phyloP scores from a whole-genome alignment of 2,797 vertebrate genomes.

The Miichthys miiuy region DNA sequence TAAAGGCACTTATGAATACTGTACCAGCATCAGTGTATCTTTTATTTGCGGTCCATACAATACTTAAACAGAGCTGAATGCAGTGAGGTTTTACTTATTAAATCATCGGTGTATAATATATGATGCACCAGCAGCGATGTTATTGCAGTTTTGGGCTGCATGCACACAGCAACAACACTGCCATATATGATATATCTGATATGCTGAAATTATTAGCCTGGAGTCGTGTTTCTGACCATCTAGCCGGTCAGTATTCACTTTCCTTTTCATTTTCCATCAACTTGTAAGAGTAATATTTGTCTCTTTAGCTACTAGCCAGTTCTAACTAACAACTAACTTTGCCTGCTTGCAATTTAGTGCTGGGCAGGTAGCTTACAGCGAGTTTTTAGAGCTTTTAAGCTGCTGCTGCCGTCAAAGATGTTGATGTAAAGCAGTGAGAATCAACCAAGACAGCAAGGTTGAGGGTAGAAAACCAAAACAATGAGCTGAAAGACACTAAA shows the following conservation, averaged over 20 bases:
- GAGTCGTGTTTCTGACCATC: background rate
- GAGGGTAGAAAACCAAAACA: background rate
- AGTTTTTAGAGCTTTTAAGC: too few relatives aligned
- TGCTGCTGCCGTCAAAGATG: background rate
- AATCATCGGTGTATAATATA: background rate
- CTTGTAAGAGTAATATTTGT: background rate
- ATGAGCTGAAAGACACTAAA: background rate
- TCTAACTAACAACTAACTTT: background rate
- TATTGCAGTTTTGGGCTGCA: too few relatives aligned
- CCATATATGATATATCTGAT: too few relatives aligned
- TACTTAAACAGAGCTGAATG: slow-evolving; percentile 2
- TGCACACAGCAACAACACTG: background rate
- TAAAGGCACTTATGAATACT: slow-evolving; percentile 2
- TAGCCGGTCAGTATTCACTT: background rate
- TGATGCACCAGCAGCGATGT: background rate
- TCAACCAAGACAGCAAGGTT: background rate
- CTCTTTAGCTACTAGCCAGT: background rate
- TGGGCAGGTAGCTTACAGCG: too few relatives aligned
- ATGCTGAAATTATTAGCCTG: background rate
- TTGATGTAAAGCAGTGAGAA: background rate
- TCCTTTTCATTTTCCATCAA: background rate
- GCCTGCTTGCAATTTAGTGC: background rate
- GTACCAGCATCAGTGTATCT: background rate
- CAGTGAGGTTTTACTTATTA: background rate
- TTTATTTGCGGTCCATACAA: slow-evolving; percentile 8